Evolutionary conservation across 1,140 invertebrate genomes (phyloP).

Genomic region (Leptinotarsa undecemlineata): DNA sequence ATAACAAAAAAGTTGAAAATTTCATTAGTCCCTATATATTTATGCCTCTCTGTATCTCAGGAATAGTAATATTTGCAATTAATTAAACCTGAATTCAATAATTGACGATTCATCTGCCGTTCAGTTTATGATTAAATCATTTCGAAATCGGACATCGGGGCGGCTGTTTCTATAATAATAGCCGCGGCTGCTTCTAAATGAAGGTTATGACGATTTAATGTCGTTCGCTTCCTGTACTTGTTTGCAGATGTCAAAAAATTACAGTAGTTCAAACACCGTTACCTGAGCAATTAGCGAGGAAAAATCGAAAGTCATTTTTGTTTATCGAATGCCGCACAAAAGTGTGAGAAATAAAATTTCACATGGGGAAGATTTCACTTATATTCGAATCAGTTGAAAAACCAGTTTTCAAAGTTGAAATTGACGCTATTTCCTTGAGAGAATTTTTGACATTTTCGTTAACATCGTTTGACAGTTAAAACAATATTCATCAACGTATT

Average conservation of each 20-base stretch:
- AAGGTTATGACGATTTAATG: neutral
- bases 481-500: too few relatives aligned
- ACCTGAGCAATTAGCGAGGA: conserved; percentile 1
- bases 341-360: too few relatives aligned
- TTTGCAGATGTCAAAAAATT: neutral
- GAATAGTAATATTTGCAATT: conserved; percentile 9
- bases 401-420: too few relatives aligned
- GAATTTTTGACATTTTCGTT: too few relatives aligned
- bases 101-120: neutral
- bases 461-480: too few relatives aligned
- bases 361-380: too few relatives aligned
- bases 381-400: too few relatives aligned
- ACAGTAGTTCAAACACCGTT: neutral
- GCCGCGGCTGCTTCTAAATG: neutral
- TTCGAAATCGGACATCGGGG: neutral
- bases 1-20: too few relatives aligned
- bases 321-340: too few relatives aligned
- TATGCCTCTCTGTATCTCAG: neutral
- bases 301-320: neutral
- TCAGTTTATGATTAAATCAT: conserved; percentile 13
- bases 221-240: neutral
- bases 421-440: too few relatives aligned
- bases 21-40: too few relatives aligned
- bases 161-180: neutral
- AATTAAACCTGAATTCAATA: neutral